phyloP scores from a whole-genome alignment of 1,140 invertebrate species.

The Cydia amplana region DNA sequence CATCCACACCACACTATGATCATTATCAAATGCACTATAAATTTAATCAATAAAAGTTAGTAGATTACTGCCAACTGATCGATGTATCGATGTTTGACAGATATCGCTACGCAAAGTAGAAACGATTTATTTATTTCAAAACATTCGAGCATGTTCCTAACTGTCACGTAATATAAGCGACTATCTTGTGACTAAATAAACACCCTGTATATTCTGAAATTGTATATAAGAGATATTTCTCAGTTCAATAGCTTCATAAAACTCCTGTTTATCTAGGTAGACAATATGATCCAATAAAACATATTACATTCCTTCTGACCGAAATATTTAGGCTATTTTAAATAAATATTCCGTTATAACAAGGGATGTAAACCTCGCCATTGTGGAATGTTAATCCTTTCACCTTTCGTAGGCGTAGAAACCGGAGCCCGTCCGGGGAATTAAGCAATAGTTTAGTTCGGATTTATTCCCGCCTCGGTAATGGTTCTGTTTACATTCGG shows the following conservation, averaged over 20 bases:
- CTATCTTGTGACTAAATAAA: too few relatives aligned
- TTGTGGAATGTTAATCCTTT: slow-evolving; percentile 10
- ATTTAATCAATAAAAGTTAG: too few relatives aligned
- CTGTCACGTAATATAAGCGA: too few relatives aligned
- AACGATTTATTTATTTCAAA: too few relatives aligned
- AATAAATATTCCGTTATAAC: not conserved
- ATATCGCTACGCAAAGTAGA: too few relatives aligned
- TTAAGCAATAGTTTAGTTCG: slow-evolving; percentile 30
- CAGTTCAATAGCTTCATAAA: not conserved
- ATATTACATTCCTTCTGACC: not conserved
- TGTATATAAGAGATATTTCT: not conserved
- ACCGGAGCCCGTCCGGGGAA: not conserved
- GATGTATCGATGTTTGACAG: too few relatives aligned
- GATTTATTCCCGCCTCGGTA: slow-evolving; percentile 12
- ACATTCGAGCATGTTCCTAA: too few relatives aligned
- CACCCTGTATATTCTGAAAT: too few relatives aligned
- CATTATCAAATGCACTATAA: too few relatives aligned
- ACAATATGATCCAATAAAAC: not conserved
- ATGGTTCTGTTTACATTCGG: slow-evolving; percentile 13
- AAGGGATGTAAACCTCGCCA: not conserved
- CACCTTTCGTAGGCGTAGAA: not conserved
- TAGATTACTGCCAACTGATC: too few relatives aligned
- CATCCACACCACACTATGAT: too few relatives aligned
- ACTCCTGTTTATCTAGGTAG: not conserved
- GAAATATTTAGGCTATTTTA: not conserved